Evolutionary conservation across 2,888 invertebrate species (phyloP), one percentile per base, ranked within the genome.

Genomic region (Chrysolina americana): DNA sequence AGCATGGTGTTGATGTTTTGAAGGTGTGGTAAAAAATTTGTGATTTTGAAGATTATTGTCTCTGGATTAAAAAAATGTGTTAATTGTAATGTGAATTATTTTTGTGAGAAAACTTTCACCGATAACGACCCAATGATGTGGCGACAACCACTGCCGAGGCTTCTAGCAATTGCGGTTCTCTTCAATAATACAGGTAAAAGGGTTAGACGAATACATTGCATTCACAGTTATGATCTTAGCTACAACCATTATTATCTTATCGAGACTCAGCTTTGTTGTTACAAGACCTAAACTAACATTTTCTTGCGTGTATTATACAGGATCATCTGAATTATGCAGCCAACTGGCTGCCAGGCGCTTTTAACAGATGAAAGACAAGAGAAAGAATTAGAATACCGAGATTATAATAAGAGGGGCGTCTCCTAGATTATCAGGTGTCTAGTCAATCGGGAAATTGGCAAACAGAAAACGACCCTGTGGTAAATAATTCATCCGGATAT

Each of bases 181-280:
- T 74, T 80, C 79, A 76, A 74, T 53, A 77, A 80, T 71, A 75
- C 81, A 81, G 81, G 81, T 81, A 81, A 79, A 78, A 71, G 63
- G 41, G 56, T 70, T 65, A 11, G 21, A 47, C 15, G 68, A 76
- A 66, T 66, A 62, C 62, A 36, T 68, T 77, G 62, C 64, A 74
- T 73, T 71, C 21, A 19, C 36, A 53, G 21, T 50, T 63, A 63
- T 63, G 13, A 36, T 53, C 53, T 68, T 11, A 11, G 68, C 15
- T 19, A 53, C 41, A 44, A 41, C 41, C n/a, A 6, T 4, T 44
- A 50, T 70, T 64, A 68, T 19, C 41, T 56, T 56, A 50, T 13
- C 28, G 5, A 50, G 13, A 53, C 41, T 50, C 41, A 36, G 28
- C 56, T 65, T 65, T 53, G 71, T 71, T 71, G 19, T 71, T 28